Evolutionary conservation across 2,888 invertebrate species (phyloP), one percentile per base, ranked within the genome.

Genomic region (Calameuta pallipes): DNA sequence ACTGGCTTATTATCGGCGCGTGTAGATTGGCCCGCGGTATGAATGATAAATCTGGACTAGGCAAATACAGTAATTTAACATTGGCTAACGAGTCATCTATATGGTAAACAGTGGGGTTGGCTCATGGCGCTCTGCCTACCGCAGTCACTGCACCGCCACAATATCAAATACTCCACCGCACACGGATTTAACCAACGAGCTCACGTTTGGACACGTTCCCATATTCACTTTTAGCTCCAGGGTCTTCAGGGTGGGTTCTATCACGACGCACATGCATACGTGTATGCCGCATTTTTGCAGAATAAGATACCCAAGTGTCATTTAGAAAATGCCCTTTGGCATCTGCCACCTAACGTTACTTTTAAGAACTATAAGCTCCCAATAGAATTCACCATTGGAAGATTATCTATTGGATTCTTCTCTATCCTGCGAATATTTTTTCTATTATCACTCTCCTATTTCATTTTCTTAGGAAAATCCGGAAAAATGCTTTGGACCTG

Each of bases 71-170:
- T 88, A 88, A 89, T 90, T 89, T 88, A 89, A 88, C 89, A 88
- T 87, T 87, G 87, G 87, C 89, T 89, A 89, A 90, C 90, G 89
- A 90, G 90, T 90, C 89, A 89, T 90, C 89, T 90, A 89, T 90
- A 90, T 90, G 90, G 89, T 89, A 90, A 89, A 90, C 87, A 89
- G 90, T 84, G 82, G 82, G 85, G 83, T 85, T 83, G 86, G 83
- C 83, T 84, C 82, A 83, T 81, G 83, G 81, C 83, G 13, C 41
- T 15, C 41, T 83, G 86, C 82, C 85, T 85, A 86, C 86, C 86
- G 83, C 85, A 82, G 83, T 84, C 79, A 83, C 82, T 81, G 83
- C 85, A 84, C 83, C 80, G 84, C 84, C 84, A 85, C 85, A 86
- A 85, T 87, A 87, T 87, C 87, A 86, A 87, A 87, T 81, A 81